Base-by-base conservation (phyloP, 2,888 invertebrate genomes). In the Nephrocerus scutellatus region DNA sequence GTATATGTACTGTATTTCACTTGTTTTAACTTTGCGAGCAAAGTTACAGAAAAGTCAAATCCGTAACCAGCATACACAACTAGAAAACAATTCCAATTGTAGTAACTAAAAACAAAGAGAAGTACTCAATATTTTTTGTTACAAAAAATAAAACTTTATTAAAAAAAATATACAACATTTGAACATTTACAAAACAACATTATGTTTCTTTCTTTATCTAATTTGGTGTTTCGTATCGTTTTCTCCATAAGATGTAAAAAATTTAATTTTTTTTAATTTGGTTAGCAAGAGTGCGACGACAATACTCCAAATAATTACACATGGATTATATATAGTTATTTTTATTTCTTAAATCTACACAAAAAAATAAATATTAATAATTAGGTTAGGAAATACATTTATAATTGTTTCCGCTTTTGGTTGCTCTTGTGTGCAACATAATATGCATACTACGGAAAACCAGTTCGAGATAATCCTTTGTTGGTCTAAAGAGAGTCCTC, bases 71-170 rank as follows among this genome's bases (percentile, higher is more conserved):
- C n/a, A n/a, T n/a, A n/a, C n/a, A n/a, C n/a, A n/a, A n/a, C n/a
- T n/a, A n/a, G n/a, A n/a, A n/a, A n/a, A n/a, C n/a, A n/a, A n/a
- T n/a, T n/a, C n/a, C n/a, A n/a, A n/a, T n/a, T n/a, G n/a, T n/a
- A n/a, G n/a, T n/a, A n/a, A n/a, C n/a, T n/a, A n/a, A n/a, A n/a
- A n/a, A n/a, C n/a, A n/a, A n/a, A n/a, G n/a, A 29, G 23, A 26
- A 34, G 39, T 20, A 35, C 39, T 47, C 30, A 29, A 48, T 29
- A 32, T 39, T 30, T 43, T 41, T 43, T 46, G 12, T 8, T 31
- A 37, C 15, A 22, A 25, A 30, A 30, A 41, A 40, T 35, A n/a
- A 30, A 36, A 26, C 21, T 39, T 40, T 30, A 38, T 46, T 44
- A 43, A 30, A 30, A 34, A 28, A 44, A 46, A 44, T 41, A 41